phyloP scores from a whole-genome alignment of 1,140 invertebrate genomes.

The Hermatobates lingyangjiaoensis region DNA sequence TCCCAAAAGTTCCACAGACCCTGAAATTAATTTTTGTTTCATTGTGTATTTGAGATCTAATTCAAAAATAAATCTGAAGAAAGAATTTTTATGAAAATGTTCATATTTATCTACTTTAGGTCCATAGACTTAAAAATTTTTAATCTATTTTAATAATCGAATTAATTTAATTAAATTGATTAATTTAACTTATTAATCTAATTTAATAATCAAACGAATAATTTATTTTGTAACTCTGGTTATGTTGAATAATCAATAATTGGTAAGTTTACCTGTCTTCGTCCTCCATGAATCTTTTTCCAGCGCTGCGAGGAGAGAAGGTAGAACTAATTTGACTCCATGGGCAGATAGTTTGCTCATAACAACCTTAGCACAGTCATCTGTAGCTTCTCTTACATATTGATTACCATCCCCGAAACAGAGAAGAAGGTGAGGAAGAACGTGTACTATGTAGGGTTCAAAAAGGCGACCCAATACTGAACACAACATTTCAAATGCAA shows the following conservation, averaged over 20 bases:
- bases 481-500: slow-evolving; percentile 95
- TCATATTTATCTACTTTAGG: too few relatives aligned
- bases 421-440: slow-evolving; percentile 80
- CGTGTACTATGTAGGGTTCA: slow-evolving; percentile 96
- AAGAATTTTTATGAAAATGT: too few relatives aligned
- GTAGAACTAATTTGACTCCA: slow-evolving; percentile 86
- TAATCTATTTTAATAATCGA: too few relatives aligned
- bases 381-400: slow-evolving; percentile 77
- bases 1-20: slow-evolving; percentile 87
- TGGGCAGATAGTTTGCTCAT: slow-evolving; percentile 93
- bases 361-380: slow-evolving; percentile 84
- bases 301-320: slow-evolving; percentile 74
- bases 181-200: too few relatives aligned
- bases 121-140: too few relatives aligned
- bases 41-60: too few relatives aligned
- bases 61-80: too few relatives aligned
- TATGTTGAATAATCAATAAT: too few relatives aligned
- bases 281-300: slow-evolving; percentile 98
- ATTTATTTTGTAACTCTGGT: too few relatives aligned
- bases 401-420: slow-evolving; percentile 92
- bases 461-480: slow-evolving; percentile 86
- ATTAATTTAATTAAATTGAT: too few relatives aligned
- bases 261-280: slow-evolving; percentile 54
- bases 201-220: too few relatives aligned
- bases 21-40: slow-evolving; percentile 26